Evolutionary conservation across 2,797 vertebrate species (phyloP).

Genomic region (Nyctalus aviator): DNA sequence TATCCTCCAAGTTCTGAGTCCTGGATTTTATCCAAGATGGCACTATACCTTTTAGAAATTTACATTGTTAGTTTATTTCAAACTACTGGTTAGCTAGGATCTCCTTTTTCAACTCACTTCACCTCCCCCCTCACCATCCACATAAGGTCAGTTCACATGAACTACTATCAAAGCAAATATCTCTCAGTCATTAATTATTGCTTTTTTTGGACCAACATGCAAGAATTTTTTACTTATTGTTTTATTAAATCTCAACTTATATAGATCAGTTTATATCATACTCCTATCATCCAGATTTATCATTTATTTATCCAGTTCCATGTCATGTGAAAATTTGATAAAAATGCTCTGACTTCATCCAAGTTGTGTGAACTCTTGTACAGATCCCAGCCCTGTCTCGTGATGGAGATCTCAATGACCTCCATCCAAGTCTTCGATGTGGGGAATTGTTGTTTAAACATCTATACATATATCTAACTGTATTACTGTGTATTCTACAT

Average conservation of each 20-base stretch:
- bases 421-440: not conserved
- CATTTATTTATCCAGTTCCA: conserved; percentile 51
- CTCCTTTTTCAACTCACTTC: not conserved
- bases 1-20: not conserved
- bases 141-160: conserved; percentile 34
- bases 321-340: conserved; percentile 51
- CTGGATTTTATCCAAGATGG: not conserved
- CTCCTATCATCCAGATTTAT: conserved; percentile 50
- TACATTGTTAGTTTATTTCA: conserved; percentile 43
- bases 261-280: conserved; percentile 53
- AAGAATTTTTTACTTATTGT: conserved; percentile 62
- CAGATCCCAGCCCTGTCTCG: not conserved
- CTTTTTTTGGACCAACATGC: conserved; percentile 58
- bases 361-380: not conserved
- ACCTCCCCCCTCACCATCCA: too few species aligned
- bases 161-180: not conserved
- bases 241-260: conserved; percentile 55
- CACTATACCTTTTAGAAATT: not conserved
- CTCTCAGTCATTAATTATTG: conserved; percentile 1
- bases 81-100: not conserved
- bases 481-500: not conserved
- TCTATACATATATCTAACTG: not conserved
- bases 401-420: not conserved
- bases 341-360: conserved; percentile 26
- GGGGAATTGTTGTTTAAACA: not conserved